Base-by-base conservation (phyloP, 2,113 vertebrate species). In the Trematomus loennbergii region DNA sequence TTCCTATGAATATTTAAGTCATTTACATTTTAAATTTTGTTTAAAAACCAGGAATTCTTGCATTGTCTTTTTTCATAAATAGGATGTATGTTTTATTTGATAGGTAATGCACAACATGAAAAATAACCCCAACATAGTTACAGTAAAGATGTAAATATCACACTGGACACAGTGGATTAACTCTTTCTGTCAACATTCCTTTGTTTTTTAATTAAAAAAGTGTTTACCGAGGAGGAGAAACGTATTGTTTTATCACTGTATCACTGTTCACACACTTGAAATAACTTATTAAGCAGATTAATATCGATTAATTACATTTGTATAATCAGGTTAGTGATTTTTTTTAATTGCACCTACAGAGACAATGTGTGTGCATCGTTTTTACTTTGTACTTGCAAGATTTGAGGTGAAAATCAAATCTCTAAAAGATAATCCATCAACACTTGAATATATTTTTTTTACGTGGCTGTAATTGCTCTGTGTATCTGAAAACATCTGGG, bases 1-100 rank as follows among this genome's bases (percentile, higher is more conserved):
- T 97, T 91, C 95, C 92, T 95, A 93, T 89, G 87, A 94, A 12
- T 97, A 97, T 97, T 97, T 96, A 96, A 97, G 92, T 93, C 75
- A 94, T 95, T 95, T 94, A 89, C 93, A 89, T 89, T 83, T 66
- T 58, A 77, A 65, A 18, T 82, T 88, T 87, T 73, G 29, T 84
- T 87, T 55, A 10, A 78, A 84, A 29, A 89, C 84, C 60, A 69
- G 86, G 70, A 74, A 74, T 80, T 87, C 50, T 89, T 76, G 22
- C 67, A 59, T 84, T 85, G 78, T 81, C 67, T 82, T 89, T 84
- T 88, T 75, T 91, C 88, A 17, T 81, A 82, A 76, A 67, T 82
- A 74, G 55, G 75, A 65, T 79, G 68, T 76, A 53, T 84, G 48
- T 77, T 84, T 82, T 67, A 55, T 72, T 81, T 84, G 75, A 80